These are phyloP conservation scores for Sebastes alutus DNA, from an alignment of 2,797 vertebrate species.

Conservation along the genomic window DNA sequence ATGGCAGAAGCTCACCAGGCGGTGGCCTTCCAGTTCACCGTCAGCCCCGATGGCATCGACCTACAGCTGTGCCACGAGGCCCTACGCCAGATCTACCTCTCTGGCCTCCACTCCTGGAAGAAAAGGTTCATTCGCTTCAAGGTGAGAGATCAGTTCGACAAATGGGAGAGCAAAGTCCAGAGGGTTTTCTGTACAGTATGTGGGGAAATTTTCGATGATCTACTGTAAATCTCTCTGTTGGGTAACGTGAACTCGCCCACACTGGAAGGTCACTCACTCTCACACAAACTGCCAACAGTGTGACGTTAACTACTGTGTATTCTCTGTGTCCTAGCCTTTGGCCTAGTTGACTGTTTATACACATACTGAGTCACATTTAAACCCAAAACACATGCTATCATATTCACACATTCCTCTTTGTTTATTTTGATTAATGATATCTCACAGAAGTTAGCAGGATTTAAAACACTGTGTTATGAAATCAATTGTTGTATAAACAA, in stretches of 20 bases:
- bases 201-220: not conserved
- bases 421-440: not conserved
- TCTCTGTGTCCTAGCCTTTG: slow-evolving; percentile 54
- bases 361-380: slow-evolving; percentile 22
- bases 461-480: not conserved
- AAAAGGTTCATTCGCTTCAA: slow-evolving; percentile 97
- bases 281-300: slow-evolving; percentile 11
- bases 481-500: not conserved
- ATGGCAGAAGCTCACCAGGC: slow-evolving; percentile 99
- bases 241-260: not conserved
- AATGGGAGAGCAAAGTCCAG: not conserved
- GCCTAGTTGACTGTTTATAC: slow-evolving; percentile 55
- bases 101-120: slow-evolving; percentile 97
- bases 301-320: slow-evolving; percentile 37
- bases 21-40: slow-evolving; percentile 97
- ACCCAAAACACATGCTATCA: slow-evolving; percentile 10
- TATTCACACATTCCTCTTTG: slow-evolving; percentile 21
- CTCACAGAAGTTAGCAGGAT: not conserved
- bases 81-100: slow-evolving; percentile 95
- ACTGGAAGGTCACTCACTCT: slow-evolving; percentile 17
- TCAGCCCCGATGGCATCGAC: slow-evolving; percentile 94
- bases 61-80: slow-evolving; percentile 95
- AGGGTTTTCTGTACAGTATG: not conserved
- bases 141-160: slow-evolving; percentile 73
- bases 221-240: not conserved